These are phyloP conservation scores for Oceanodroma leucorhoa DNA, from an alignment of 2,797 vertebrate species.

Conservation along the genomic window DNA sequence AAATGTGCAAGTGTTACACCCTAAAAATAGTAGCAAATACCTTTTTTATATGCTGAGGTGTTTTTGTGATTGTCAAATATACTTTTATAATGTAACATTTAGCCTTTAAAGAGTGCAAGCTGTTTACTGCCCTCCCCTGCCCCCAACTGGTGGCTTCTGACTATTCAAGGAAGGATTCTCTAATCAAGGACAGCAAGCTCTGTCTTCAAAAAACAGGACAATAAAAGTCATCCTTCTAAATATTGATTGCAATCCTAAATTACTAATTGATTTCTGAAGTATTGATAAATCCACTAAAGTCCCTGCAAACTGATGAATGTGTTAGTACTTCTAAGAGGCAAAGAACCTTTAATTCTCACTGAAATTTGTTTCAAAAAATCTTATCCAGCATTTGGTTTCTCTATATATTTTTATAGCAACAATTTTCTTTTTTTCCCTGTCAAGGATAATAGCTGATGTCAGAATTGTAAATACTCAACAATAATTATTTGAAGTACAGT, in stretches of 20 bases:
- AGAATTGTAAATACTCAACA: conserved; percentile 12
- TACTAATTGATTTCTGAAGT: neutral
- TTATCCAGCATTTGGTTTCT: neutral
- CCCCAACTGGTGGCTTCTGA: neutral
- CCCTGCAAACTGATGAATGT: neutral
- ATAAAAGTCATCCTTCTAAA: neutral
- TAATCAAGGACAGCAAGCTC: neutral
- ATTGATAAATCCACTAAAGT: neutral
- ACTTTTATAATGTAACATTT: neutral
- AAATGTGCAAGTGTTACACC: neutral
- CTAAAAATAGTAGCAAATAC: neutral
- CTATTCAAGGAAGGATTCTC: neutral
- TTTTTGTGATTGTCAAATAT: neutral
- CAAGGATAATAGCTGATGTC: neutral
- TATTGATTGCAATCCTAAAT: neutral
- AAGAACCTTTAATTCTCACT: neutral
- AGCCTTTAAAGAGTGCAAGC: neutral
- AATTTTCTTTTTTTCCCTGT: neutral
- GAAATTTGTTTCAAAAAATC: neutral
- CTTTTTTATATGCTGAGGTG: neutral
- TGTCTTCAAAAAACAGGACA: neutral
- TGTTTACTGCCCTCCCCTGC: neutral
- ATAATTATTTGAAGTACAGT: neutral
- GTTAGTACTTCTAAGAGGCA: neutral
- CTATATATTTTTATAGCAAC: neutral